Conservation (phyloP, 2,113 vertebrate genomes). For the Haemorhous mexicanus region DNA sequence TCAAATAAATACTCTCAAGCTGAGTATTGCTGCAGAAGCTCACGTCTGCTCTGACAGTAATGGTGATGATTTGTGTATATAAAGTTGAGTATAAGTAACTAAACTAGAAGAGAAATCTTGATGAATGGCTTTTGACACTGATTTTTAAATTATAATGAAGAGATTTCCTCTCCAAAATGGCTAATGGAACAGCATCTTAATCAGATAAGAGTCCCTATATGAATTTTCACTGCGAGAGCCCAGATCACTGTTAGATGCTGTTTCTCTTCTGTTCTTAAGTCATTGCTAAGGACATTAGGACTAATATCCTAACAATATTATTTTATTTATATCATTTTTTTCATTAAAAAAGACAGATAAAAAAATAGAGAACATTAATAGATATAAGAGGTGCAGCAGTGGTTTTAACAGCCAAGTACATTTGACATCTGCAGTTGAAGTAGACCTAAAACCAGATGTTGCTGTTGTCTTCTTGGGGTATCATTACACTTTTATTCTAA, state of each 20-base stretch:
- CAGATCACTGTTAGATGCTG: not conserved
- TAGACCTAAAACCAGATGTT: rapidly evolving
- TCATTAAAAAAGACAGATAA: rapidly evolving
- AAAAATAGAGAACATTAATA: not conserved
- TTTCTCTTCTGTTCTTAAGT: not conserved
- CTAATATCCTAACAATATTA: not conserved
- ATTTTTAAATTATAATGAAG: constrained; percentile 30
- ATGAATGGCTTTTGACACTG: constrained; percentile 29
- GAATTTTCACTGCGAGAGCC: not conserved
- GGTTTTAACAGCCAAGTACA: not conserved
- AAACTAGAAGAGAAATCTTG: not conserved
- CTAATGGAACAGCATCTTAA: not conserved
- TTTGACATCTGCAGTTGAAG: not conserved
- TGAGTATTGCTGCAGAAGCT: not conserved
- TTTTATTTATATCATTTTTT: not conserved
- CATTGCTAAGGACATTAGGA: not conserved
- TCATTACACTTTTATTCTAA: not conserved
- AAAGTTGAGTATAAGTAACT: not conserved
- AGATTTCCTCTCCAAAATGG: not conserved
- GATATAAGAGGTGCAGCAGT: not conserved
- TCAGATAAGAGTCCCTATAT: not conserved
- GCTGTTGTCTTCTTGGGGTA: not conserved
- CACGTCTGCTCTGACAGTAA: not conserved
- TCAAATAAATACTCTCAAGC: not conserved
- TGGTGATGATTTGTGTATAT: not conserved